These are phyloP conservation scores for Drosophila barbarae DNA, from an alignment of 2,888 invertebrate species.

Conservation along the genomic window DNA sequence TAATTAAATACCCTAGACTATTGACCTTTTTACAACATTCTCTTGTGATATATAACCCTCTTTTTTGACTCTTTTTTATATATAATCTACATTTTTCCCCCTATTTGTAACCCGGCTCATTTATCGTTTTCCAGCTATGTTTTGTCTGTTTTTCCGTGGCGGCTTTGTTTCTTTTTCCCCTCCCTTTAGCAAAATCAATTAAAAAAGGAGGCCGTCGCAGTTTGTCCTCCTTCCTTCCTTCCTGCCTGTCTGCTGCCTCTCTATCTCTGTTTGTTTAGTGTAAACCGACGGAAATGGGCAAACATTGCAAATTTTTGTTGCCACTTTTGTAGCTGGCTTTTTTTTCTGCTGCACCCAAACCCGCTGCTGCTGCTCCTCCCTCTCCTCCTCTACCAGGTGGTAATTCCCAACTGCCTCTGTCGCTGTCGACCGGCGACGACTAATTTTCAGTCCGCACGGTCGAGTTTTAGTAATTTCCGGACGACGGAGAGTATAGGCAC, in stretches of 20 bases:
- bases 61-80: neutral
- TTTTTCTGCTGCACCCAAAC: constrained; percentile 12
- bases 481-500: constrained; percentile 11
- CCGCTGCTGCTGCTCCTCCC: neutral
- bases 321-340: constrained; percentile 4
- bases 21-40: neutral
- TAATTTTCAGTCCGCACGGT: constrained; percentile 49
- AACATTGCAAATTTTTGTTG: constrained; percentile 29
- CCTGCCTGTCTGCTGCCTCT: constrained; percentile 2
- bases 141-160: constrained; percentile 14
- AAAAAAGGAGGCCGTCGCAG: constrained; percentile 41
- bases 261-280: constrained; percentile 46
- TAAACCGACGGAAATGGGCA: constrained; percentile 26
- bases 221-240: neutral
- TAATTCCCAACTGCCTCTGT: constrained; percentile 41
- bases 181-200: constrained; percentile 54
- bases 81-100: neutral
- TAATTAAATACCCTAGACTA: neutral
- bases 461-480: constrained; percentile 59
- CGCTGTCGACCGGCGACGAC: constrained; percentile 20
- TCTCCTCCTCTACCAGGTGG: constrained; percentile 27
- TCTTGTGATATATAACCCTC: neutral
- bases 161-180: constrained; percentile 25
- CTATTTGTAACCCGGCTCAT: constrained; percentile 7
- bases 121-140: constrained; percentile 27